Evolutionary conservation across 1,140 invertebrate species (phyloP).

Genomic region (Macrosteles quadrilineatus): DNA sequence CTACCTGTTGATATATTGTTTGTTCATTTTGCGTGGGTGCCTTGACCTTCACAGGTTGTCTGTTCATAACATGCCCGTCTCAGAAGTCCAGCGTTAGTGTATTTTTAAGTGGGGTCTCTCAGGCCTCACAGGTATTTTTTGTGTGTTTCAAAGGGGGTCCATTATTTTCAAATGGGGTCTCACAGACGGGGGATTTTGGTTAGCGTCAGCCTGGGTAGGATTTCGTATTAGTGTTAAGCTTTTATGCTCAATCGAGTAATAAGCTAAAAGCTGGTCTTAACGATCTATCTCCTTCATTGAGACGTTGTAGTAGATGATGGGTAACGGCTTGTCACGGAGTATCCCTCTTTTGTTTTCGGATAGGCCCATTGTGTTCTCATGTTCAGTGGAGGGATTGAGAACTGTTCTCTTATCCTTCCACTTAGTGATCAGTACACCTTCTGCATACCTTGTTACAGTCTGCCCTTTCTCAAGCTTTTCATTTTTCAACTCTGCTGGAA

Average conservation of each 20-base stretch:
- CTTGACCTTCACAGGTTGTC: too few relatives aligned
- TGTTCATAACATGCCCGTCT: too few relatives aligned
- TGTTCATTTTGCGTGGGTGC: too few relatives aligned
- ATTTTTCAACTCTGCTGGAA: neutral
- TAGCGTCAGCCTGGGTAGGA: too few relatives aligned
- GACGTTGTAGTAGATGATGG: conserved; percentile 35
- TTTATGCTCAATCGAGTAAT: conserved; percentile 36
- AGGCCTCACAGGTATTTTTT: too few relatives aligned
- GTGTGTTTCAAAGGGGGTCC: too few relatives aligned
- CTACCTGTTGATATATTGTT: too few relatives aligned
- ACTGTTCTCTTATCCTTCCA: conserved; percentile 9
- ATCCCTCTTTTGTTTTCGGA: neutral
- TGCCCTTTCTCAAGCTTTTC: neutral
- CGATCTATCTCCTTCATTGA: conserved; percentile 35
- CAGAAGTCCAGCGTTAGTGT: too few relatives aligned
- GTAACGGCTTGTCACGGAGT: conserved; percentile 33
- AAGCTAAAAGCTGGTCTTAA: conserved; percentile 30
- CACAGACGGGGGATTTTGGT: conserved; percentile 34
- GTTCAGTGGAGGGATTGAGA: neutral
- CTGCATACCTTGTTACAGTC: neutral
- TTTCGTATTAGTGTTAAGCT: conserved; percentile 36
- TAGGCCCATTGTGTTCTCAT: neutral
- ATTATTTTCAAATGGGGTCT: too few relatives aligned
- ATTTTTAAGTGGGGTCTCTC: too few relatives aligned
- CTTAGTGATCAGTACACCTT: neutral